These are phyloP conservation scores for Aphis craccivora DNA, from an alignment of 1,140 invertebrate species.

Conservation along the genomic window DNA sequence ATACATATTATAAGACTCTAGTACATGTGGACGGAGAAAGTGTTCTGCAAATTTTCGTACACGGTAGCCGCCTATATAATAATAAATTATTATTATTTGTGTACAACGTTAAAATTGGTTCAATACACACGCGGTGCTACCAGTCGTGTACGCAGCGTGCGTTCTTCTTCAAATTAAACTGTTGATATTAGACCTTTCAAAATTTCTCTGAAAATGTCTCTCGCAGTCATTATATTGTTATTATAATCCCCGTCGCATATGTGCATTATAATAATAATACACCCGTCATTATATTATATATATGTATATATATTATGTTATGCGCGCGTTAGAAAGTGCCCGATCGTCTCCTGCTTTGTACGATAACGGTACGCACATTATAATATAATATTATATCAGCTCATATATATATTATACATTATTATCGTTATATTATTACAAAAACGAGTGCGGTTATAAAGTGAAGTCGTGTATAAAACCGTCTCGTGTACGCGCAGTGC, in stretches of 20 bases:
- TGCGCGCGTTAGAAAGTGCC: background rate
- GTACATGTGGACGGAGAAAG: background rate
- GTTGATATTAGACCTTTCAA: conserved; percentile 51
- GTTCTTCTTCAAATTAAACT: conserved; percentile 35
- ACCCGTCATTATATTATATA: background rate
- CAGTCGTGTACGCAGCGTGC: background rate
- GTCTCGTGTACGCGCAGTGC: no score
- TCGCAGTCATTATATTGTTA: background rate
- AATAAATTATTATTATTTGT: background rate
- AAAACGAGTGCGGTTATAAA: background rate
- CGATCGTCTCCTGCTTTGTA: background rate
- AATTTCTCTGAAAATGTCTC: conserved; percentile 16
- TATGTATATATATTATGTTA: no score
- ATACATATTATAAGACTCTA: background rate
- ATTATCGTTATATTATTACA: background rate
- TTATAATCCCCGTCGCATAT: background rate
- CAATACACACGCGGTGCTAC: background rate
- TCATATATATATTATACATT: background rate
- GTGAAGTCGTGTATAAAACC: background rate
- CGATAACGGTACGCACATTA: background rate
- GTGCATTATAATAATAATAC: background rate
- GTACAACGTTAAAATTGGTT: background rate
- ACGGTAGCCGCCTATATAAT: background rate
- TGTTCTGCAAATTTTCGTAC: background rate
- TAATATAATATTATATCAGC: background rate